Percentiles rank a stretch among this genome's conserved stretches.
Evolutionary conservation across 2,797 vertebrate species (phyloP).

Genomic region (Gila robusta): DNA sequence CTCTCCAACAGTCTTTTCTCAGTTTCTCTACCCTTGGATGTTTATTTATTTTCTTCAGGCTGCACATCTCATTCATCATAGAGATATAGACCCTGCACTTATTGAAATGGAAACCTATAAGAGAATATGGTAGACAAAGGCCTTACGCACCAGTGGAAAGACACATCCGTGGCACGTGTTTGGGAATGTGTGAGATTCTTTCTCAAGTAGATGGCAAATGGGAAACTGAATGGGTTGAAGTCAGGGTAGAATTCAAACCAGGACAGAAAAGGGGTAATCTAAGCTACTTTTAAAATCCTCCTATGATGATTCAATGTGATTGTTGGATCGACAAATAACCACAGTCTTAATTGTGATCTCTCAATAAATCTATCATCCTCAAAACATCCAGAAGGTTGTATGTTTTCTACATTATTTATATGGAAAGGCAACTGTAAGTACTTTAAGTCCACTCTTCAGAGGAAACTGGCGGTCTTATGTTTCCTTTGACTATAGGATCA

Average conservation of each 20-base stretch:
- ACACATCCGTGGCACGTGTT: slow-evolving; percentile 37
- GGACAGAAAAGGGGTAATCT: slow-evolving; percentile 14
- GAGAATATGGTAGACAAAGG: slow-evolving; percentile 35
- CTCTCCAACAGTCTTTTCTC: neutral
- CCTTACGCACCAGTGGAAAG: slow-evolving; percentile 29
- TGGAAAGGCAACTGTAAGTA: slow-evolving; percentile 44
- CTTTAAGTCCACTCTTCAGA: slow-evolving; percentile 28
- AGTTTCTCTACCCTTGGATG: neutral
- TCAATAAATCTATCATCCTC: slow-evolving; percentile 3
- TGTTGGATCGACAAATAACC: slow-evolving; percentile 60
- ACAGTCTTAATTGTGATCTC: slow-evolving; percentile 32
- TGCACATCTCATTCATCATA: slow-evolving; percentile 11
- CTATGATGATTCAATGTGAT: slow-evolving; percentile 56
- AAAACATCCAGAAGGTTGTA: slow-evolving; percentile 30
- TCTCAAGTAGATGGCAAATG: slow-evolving; percentile 42
- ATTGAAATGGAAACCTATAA: slow-evolving; percentile 18
- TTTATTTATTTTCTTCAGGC: slow-evolving; percentile 39
- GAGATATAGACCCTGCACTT: slow-evolving; percentile 33
- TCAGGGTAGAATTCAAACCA: slow-evolving; percentile 28
- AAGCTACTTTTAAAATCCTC: slow-evolving; percentile 54
- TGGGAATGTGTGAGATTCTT: slow-evolving; percentile 46
- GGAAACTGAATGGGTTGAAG: slow-evolving; percentile 13
- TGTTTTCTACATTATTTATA: slow-evolving; percentile 59
- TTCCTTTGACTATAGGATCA: neutral
- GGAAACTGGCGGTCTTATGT: slow-evolving; percentile 35